A percentile compares a stretch with the other conserved stretches of the same genome.
These are phyloP conservation scores for Alethe diademata DNA, from an alignment of 2,113 vertebrate species.

Conservation along the genomic window DNA sequence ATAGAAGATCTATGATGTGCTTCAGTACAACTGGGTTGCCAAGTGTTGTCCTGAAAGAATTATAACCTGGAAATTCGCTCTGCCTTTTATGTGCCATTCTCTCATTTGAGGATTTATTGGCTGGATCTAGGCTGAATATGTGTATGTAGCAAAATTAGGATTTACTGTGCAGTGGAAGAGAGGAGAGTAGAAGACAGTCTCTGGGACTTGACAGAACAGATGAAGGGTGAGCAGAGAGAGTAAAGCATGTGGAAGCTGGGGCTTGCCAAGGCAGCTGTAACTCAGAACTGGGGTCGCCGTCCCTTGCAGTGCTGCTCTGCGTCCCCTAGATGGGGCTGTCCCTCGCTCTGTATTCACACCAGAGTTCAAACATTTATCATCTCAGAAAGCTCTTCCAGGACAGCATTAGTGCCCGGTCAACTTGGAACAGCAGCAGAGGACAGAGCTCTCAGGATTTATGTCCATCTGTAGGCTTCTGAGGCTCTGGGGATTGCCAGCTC, in stretches of 20 bases:
- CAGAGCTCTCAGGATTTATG: neutral
- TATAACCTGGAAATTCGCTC: neutral
- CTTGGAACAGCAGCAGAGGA: neutral
- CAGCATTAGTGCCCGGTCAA: neutral
- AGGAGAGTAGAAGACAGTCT: neutral
- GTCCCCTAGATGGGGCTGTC: slow-evolving; percentile 33
- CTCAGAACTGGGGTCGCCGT: accelerated
- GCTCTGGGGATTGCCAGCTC: neutral
- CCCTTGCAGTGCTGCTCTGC: neutral
- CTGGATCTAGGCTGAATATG: neutral
- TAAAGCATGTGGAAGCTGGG: neutral
- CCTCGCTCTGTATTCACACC: neutral
- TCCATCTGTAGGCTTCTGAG: neutral
- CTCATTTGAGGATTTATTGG: neutral
- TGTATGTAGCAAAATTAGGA: neutral
- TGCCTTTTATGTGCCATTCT: neutral
- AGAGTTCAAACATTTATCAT: neutral
- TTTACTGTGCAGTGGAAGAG: neutral
- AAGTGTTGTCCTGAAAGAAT: neutral
- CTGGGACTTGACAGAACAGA: neutral
- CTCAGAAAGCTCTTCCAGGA: neutral
- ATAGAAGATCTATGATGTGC: neutral
- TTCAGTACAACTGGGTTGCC: neutral
- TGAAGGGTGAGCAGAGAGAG: neutral
- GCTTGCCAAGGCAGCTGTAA: neutral